phyloP scores from a whole-genome alignment of 37 sponge, comb jelly and placozoan species.

The Ephydatia muelleri region DNA sequence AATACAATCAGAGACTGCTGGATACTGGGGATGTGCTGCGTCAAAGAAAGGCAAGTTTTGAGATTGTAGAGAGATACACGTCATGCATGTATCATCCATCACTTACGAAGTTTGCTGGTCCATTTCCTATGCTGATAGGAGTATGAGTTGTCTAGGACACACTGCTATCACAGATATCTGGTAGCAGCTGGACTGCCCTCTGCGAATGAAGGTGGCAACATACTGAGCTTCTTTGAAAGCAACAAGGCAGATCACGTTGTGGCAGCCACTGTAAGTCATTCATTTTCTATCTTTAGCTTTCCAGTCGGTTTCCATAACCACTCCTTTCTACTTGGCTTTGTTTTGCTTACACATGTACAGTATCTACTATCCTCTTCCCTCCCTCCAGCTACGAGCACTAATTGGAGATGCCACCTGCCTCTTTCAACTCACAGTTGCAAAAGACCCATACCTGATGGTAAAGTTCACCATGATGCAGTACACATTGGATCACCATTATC shows the following conservation, averaged over 20 bases:
- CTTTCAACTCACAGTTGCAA: not conserved
- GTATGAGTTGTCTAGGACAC: slow-evolving; percentile 39
- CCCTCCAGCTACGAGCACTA: slow-evolving; percentile 30
- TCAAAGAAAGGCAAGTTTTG: slow-evolving; percentile 38
- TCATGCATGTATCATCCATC: not conserved
- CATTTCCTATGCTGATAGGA: slow-evolving; percentile 9
- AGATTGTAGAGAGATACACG: too few relatives aligned
- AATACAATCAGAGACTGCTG: slow-evolving; percentile 33
- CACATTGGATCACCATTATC: too few relatives aligned
- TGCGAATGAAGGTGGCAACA: not conserved
- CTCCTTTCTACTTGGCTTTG: not conserved
- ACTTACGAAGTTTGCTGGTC: not conserved
- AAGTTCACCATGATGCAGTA: too few relatives aligned
- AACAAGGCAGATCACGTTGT: not conserved
- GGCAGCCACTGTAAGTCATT: not conserved
- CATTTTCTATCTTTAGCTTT: not conserved
- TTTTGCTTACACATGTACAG: not conserved
- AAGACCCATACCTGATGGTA: slow-evolving; percentile 36
- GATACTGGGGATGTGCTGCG: slow-evolving; percentile 59
- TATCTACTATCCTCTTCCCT: not conserved
- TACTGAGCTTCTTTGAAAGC: not conserved
- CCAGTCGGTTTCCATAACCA: not conserved
- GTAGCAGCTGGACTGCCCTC: slow-evolving; percentile 7
- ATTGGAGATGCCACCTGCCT: slow-evolving; percentile 54
- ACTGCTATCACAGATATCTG: slow-evolving; percentile 60